Percentiles rank a stretch among this genome's conserved stretches.
These are phyloP conservation scores for Sceloporus undulatus DNA, from an alignment of 2,113 vertebrate genomes.

Conservation along the genomic window DNA sequence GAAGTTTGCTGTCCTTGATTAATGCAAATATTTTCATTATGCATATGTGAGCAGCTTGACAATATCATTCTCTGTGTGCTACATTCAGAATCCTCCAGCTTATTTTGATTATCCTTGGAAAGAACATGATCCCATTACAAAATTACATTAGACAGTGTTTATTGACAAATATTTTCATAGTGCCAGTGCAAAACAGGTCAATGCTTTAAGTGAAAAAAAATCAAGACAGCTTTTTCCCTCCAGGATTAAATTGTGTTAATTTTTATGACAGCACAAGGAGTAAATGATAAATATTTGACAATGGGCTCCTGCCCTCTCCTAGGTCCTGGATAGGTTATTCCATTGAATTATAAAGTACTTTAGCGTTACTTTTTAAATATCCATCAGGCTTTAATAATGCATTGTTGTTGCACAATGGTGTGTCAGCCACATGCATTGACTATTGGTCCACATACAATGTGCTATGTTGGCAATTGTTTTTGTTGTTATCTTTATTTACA, in stretches of 20 bases:
- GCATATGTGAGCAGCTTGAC: not conserved
- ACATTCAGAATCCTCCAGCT: not conserved
- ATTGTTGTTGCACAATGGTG: too few species aligned
- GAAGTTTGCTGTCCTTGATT: not conserved
- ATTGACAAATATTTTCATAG: conserved; percentile 40
- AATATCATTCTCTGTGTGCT: not conserved
- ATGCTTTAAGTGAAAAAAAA: not conserved
- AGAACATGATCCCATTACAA: conserved; percentile 28
- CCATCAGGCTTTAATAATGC: not conserved
- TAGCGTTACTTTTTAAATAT: conserved; percentile 1
- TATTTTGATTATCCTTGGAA: conserved; percentile 20
- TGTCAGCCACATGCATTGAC: too few species aligned
- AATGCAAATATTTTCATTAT: conserved; percentile 35
- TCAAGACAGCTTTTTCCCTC: rapidly evolving
- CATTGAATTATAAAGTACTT: not conserved
- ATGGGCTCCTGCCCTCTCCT: not conserved
- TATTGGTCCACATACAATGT: too few species aligned
- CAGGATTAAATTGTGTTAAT: conserved; percentile 9
- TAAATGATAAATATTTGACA: not conserved
- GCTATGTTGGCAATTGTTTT: too few species aligned
- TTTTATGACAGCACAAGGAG: not conserved
- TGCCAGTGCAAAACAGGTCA: not conserved
- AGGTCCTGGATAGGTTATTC: not conserved
- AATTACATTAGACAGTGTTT: conserved; percentile 35
- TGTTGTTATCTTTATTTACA: too few species aligned